phyloP scores from a whole-genome alignment of 2,888 invertebrate species.

The Barypeithes pellucidus region DNA sequence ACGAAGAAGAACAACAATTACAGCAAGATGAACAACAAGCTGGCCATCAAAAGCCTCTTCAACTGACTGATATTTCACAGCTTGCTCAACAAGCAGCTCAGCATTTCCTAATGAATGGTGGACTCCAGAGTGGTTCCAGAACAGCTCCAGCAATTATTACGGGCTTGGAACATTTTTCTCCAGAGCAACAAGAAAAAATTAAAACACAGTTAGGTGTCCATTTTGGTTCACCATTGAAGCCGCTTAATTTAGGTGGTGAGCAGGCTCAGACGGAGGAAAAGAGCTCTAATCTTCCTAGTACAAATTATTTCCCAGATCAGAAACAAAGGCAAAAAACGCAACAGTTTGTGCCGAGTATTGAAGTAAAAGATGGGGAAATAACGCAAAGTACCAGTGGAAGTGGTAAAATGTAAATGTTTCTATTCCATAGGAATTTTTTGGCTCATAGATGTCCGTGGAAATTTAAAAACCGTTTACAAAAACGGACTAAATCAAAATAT shows the following conservation, averaged over 20 bases:
- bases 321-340: slow-evolving; percentile 51
- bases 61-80: slow-evolving; percentile 59
- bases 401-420: slow-evolving; percentile 30
- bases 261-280: slow-evolving; percentile 24
- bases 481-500: not conserved
- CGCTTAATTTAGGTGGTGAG: slow-evolving; percentile 42
- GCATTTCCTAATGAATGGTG: slow-evolving; percentile 56
- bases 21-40: slow-evolving; percentile 16
- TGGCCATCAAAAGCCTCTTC: slow-evolving; percentile 39
- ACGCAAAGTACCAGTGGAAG: slow-evolving; percentile 37
- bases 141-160: slow-evolving; percentile 67
- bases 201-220: slow-evolving; percentile 66
- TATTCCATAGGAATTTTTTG: not conserved
- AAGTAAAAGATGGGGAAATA: slow-evolving; percentile 56
- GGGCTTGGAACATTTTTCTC: slow-evolving; percentile 68
- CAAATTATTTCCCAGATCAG: slow-evolving; percentile 30
- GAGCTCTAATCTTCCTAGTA: not conserved
- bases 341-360: slow-evolving; percentile 59
- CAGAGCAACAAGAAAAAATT: slow-evolving; percentile 69
- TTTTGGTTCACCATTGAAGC: slow-evolving; percentile 61
- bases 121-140: slow-evolving; percentile 44
- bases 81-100: slow-evolving; percentile 64
- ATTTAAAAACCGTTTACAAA: not conserved
- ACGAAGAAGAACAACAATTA: not conserved
- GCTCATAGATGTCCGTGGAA: not conserved